Evolutionary conservation across 2,888 invertebrate species (phyloP).

Genomic region (Temnothorax unifasciatus): DNA sequence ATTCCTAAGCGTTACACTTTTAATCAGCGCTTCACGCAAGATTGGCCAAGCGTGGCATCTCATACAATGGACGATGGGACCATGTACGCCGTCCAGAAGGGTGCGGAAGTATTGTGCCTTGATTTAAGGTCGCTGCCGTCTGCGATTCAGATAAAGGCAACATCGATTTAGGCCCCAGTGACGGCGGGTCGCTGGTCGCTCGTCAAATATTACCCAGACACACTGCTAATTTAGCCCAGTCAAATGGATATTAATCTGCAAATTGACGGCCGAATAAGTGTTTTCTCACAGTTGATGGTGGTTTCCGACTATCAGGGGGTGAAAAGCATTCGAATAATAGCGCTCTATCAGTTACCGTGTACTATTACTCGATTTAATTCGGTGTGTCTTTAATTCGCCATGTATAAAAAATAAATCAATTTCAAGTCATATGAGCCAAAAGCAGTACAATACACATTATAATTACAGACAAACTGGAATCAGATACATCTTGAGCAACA

Average conservation of each 20-base stretch:
- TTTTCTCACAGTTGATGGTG: constrained; percentile 13
- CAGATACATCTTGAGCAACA: background rate
- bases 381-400: background rate
- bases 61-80: constrained; percentile 70
- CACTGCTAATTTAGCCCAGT: constrained; percentile 51
- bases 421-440: background rate
- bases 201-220: constrained; percentile 31
- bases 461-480: background rate
- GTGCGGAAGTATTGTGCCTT: constrained; percentile 70
- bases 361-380: background rate
- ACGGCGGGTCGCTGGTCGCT: constrained; percentile 16
- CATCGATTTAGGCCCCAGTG: constrained; percentile 68
- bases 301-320: background rate
- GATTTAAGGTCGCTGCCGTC: constrained; percentile 76
- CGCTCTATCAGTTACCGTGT: background rate
- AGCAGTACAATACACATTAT: background rate
- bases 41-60: constrained; percentile 70
- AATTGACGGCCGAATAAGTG: constrained; percentile 50
- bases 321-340: background rate
- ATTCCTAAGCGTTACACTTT: constrained; percentile 79
- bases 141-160: constrained; percentile 71
- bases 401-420: background rate
- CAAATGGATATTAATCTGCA: constrained; percentile 43
- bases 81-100: constrained; percentile 63
- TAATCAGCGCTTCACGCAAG: constrained; percentile 77